A percentile compares a stretch with the other conserved stretches of the same genome.
Evolutionary conservation across 2,888 invertebrate species (phyloP).

Genomic region (Ptychoptera albimana): DNA sequence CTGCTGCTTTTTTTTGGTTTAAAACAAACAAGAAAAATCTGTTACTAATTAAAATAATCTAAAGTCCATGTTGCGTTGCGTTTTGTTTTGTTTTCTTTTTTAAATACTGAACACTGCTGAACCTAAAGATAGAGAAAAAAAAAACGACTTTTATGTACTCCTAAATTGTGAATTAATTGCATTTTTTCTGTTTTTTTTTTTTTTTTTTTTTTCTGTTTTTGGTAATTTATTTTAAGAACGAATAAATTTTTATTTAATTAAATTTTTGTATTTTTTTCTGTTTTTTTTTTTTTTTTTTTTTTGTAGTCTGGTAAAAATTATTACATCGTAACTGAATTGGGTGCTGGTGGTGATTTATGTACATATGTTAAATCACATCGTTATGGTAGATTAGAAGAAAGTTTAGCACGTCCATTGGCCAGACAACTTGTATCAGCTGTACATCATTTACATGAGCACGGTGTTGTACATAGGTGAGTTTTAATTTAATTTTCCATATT

Average conservation of each 20-base stretch:
- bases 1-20: too few relatives aligned
- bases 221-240: neutral
- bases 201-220: too few relatives aligned
- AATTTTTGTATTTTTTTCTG: conserved; percentile 7
- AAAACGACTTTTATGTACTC: too few relatives aligned
- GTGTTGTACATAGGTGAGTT: conserved; percentile 49
- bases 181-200: too few relatives aligned
- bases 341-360: conserved; percentile 54
- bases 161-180: too few relatives aligned
- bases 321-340: conserved; percentile 58
- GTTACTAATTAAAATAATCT: too few relatives aligned
- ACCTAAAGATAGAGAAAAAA: too few relatives aligned
- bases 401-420: conserved; percentile 37
- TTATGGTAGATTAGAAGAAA: conserved; percentile 38
- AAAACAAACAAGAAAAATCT: too few relatives aligned
- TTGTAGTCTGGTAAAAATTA: conserved; percentile 49
- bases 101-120: too few relatives aligned
- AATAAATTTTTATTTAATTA: neutral
- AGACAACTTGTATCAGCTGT: conserved; percentile 52
- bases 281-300: conserved; percentile 8
- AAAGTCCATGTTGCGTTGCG: too few relatives aligned
- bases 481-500: too few relatives aligned
- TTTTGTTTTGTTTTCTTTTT: too few relatives aligned
- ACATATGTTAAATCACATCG: conserved; percentile 43
- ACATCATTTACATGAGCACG: conserved; percentile 47